phyloP scores from a whole-genome alignment of 37 sponge, comb jelly and placozoan genomes.

The Chondrilla cf. caribensis region DNA sequence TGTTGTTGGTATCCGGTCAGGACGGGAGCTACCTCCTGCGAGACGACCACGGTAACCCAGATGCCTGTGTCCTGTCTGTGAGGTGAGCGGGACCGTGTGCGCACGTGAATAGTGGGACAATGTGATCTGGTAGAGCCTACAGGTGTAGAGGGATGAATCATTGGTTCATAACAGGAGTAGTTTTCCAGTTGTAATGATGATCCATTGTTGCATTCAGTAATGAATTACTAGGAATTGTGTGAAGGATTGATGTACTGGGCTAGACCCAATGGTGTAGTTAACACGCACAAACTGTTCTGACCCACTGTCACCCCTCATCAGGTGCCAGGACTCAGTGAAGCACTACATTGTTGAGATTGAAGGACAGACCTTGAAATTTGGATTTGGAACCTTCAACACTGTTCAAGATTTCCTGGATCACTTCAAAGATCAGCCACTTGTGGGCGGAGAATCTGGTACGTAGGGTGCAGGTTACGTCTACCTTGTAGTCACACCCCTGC shows the following conservation, averaged over 20 bases:
- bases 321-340: constrained; percentile 78
- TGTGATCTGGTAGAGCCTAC: too few relatives aligned
- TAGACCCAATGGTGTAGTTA: too few relatives aligned
- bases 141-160: too few relatives aligned
- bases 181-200: too few relatives aligned
- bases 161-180: too few relatives aligned
- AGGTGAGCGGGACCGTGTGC: constrained; percentile 3
- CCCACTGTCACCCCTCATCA: too few relatives aligned
- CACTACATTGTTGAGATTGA: constrained; percentile 81
- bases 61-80: neutral
- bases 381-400: constrained; percentile 64
- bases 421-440: constrained; percentile 76
- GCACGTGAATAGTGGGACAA: too few relatives aligned
- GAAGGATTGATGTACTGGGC: too few relatives aligned
- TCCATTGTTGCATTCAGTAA: too few relatives aligned
- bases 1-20: neutral
- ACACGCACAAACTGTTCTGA: too few relatives aligned
- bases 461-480: neutral
- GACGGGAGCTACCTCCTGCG: constrained; percentile 33
- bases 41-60: neutral
- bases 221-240: too few relatives aligned
- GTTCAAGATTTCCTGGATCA: constrained; percentile 70
- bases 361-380: constrained; percentile 68
- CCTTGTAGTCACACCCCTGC: too few relatives aligned
- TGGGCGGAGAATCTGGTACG: constrained; percentile 80